phyloP scores from a whole-genome alignment of 2,888 invertebrate genomes.

The Sesia apiformis region DNA sequence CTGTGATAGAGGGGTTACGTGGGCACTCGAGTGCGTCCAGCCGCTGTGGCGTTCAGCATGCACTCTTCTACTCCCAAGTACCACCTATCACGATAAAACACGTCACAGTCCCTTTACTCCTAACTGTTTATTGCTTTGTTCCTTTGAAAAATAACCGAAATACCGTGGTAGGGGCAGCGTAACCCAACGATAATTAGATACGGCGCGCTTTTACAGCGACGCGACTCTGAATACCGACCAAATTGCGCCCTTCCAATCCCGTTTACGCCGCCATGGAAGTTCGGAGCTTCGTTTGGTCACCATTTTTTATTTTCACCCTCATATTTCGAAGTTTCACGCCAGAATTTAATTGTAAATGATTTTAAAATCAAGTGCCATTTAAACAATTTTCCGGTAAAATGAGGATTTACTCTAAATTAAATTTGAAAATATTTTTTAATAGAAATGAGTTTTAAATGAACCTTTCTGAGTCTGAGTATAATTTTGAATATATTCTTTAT shows the following conservation, averaged over 20 bases:
- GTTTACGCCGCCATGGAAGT: conserved; percentile 55
- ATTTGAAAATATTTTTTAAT: too few relatives aligned
- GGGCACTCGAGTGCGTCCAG: too few relatives aligned
- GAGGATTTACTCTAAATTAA: background rate
- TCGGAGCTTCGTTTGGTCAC: conserved; percentile 40
- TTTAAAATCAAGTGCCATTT: background rate
- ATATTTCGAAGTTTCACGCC: conserved; percentile 3
- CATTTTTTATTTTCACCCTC: conserved; percentile 22
- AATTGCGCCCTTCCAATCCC: conserved; percentile 69
- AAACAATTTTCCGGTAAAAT: background rate
- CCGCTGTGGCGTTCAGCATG: too few relatives aligned
- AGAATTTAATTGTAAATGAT: conserved; percentile 4
- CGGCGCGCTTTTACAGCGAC: conserved; percentile 69
- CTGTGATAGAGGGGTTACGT: too few relatives aligned
- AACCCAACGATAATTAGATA: conserved; percentile 69
- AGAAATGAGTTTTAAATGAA: too few relatives aligned
- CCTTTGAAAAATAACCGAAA: conserved; percentile 6
- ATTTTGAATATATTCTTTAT: too few relatives aligned
- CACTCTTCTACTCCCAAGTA: too few relatives aligned
- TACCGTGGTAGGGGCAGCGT: conserved; percentile 37
- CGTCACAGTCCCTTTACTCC: too few relatives aligned
- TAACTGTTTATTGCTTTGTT: too few relatives aligned
- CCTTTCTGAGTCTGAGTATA: too few relatives aligned
- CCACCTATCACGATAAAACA: too few relatives aligned
- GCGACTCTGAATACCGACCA: conserved; percentile 65